Evolutionary conservation across 2,797 vertebrate genomes (phyloP).

Genomic region (Paguma larvata): DNA sequence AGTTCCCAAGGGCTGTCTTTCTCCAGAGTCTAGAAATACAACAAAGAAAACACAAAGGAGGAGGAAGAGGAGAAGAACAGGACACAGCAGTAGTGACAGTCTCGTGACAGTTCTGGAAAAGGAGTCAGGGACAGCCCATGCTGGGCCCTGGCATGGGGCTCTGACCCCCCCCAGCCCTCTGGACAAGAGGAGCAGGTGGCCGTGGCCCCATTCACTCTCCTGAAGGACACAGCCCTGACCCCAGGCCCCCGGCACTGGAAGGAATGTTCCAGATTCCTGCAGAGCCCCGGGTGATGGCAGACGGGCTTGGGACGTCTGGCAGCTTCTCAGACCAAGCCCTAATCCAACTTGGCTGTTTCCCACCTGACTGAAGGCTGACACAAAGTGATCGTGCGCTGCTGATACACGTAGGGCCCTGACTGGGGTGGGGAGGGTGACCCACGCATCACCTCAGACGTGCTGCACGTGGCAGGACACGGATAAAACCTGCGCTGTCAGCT

Average conservation of each 20-base stretch:
- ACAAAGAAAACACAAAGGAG: neutral
- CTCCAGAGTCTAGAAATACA: neutral
- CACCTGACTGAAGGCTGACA: neutral
- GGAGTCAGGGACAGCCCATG: neutral
- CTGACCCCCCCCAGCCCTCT: neutral
- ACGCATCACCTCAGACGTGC: fast-evolving
- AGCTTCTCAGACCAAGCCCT: neutral
- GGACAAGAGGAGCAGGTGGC: neutral
- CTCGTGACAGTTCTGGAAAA: neutral
- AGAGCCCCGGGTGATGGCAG: neutral
- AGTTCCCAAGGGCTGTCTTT: neutral
- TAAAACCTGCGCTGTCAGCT: neutral
- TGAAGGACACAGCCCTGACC: too few relatives aligned
- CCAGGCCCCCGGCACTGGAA: neutral
- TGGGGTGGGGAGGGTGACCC: neutral
- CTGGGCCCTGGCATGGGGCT: too few relatives aligned
- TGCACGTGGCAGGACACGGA: too few relatives aligned
- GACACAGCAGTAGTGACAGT: too few relatives aligned
- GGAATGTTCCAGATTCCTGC: neutral
- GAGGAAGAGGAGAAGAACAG: neutral
- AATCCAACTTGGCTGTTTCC: neutral
- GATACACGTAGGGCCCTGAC: neutral
- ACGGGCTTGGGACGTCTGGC: neutral
- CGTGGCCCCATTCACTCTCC: fast-evolving
- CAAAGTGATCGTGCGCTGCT: neutral